A percentile compares a stretch with the other conserved stretches of the same genome.
Evolutionary conservation across 2,888 invertebrate genomes (phyloP).

Genomic region (Agrotis puta): DNA sequence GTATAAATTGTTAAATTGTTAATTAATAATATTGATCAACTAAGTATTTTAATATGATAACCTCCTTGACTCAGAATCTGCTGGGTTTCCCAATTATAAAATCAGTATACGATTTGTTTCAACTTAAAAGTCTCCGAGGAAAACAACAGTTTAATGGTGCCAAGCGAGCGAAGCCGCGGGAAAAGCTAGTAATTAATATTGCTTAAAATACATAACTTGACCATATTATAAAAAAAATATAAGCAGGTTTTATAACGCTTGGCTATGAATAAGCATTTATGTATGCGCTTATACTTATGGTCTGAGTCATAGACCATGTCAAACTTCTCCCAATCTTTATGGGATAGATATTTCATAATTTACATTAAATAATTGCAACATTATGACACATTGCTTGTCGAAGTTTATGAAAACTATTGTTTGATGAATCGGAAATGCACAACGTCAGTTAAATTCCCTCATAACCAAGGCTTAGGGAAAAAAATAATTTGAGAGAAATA

Average conservation of each 20-base stretch:
- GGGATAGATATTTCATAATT: conserved; percentile 18
- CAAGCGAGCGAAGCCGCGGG: no score
- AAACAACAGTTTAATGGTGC: no score
- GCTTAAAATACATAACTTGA: no score
- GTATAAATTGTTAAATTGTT: neutral
- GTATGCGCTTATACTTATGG: neutral
- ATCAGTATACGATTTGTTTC: no score
- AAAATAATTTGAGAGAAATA: conserved; percentile 16
- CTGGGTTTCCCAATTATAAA: no score
- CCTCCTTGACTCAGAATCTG: neutral
- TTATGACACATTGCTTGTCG: conserved; percentile 10
- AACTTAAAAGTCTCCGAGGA: no score
- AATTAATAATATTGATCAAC: neutral
- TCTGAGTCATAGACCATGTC: conserved; percentile 10
- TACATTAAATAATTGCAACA: conserved; percentile 18
- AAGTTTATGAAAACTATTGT: neutral
- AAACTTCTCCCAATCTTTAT: neutral
- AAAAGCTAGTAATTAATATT: no score
- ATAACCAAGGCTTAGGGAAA: conserved; percentile 12
- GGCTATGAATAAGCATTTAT: conserved; percentile 1
- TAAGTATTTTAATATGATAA: neutral
- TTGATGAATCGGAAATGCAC: conserved; percentile 14
- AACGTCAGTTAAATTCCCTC: conserved; percentile 22
- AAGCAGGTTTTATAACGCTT: neutral
- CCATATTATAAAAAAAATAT: neutral